A percentile compares a stretch with the other conserved stretches of the same genome.
Evolutionary conservation across 2,113 vertebrate species (phyloP).

Genomic region (Callipepla squamata): DNA sequence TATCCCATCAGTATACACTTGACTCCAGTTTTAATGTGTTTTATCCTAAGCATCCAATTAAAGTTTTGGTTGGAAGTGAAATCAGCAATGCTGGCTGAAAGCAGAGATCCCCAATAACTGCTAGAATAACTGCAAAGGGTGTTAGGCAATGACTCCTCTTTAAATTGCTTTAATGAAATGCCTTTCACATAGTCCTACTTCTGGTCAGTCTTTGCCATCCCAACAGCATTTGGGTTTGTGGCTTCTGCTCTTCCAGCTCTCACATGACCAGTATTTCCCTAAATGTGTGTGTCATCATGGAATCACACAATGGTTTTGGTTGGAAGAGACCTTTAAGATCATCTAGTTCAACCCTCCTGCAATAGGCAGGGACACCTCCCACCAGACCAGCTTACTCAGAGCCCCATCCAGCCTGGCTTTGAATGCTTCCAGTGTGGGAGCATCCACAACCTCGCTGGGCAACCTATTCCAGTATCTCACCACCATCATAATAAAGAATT

Average conservation of each 20-base stretch:
- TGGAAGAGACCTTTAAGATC: too few relatives aligned
- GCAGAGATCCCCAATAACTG: not conserved
- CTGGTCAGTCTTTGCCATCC: not conserved
- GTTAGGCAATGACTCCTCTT: not conserved
- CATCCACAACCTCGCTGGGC: too few relatives aligned
- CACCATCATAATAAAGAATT: too few relatives aligned
- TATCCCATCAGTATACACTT: not conserved
- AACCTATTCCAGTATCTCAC: too few relatives aligned
- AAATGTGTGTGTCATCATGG: too few relatives aligned
- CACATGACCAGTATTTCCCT: not conserved
- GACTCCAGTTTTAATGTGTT: not conserved
- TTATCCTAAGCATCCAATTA: not conserved
- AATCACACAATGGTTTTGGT: too few relatives aligned
- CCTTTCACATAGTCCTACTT: fast-evolving
- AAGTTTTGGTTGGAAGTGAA: not conserved
- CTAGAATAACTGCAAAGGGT: not conserved
- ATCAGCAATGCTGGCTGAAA: not conserved
- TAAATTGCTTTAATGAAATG: not conserved
- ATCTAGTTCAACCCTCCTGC: too few relatives aligned
- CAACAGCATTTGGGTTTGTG: not conserved
- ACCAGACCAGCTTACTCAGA: too few relatives aligned
- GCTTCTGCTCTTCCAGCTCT: not conserved
- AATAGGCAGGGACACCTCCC: too few relatives aligned
- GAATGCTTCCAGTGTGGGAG: too few relatives aligned
- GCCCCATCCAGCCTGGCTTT: too few relatives aligned